Evolutionary conservation across 2,797 vertebrate species (phyloP), one percentile per base, ranked within the genome.

Genomic region (Rhabdophis nuchalis): DNA sequence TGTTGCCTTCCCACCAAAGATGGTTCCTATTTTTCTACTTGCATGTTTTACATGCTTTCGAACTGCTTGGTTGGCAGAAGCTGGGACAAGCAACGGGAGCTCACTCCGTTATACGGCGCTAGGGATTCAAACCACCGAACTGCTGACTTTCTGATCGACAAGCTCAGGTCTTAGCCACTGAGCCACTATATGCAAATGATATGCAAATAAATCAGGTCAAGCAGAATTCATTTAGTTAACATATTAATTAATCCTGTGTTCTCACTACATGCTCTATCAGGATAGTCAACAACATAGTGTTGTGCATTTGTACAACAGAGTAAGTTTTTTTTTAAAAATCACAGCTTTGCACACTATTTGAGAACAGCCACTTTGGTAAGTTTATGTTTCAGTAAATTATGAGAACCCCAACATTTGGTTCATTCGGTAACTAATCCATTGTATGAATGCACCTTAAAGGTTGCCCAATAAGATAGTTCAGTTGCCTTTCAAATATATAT

Each of bases 401-500:
- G 61, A 68, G 32, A 77, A 77, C 32, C 32, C 32, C 16, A 77
- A 77, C 18, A 41, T 77, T 77, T 36, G 32, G 2, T 77, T 41
- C 32, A 41, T 77, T 18, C 68, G 10, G 68, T 41, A 77, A 77
- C 16, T 77, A 36, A 8, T 36, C 7, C 32, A 77, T 4, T 36
- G 16, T 36, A 72, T 36, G 16, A 72, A 36, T 72, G 68, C 3
- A 77, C 8, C 8, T 25, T 72, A 13, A 23, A 56, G 23, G 85
- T 25, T 87, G 53, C 41, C 60, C n/a, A 56, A 12, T 20, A 91
- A 87, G 46, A 10, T 14, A 36, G 5, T 85, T 88, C 29, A 50
- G 72, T 53, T 92, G 72, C 12, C 68, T 77, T 77, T 86, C 53
- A n/a, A 88, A 92, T 14, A 56, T 86, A 93, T 93, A 85, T 92